These are phyloP conservation scores for Leptoclinus maculatus DNA, from an alignment of 2,797 vertebrate species.

Conservation along the genomic window DNA sequence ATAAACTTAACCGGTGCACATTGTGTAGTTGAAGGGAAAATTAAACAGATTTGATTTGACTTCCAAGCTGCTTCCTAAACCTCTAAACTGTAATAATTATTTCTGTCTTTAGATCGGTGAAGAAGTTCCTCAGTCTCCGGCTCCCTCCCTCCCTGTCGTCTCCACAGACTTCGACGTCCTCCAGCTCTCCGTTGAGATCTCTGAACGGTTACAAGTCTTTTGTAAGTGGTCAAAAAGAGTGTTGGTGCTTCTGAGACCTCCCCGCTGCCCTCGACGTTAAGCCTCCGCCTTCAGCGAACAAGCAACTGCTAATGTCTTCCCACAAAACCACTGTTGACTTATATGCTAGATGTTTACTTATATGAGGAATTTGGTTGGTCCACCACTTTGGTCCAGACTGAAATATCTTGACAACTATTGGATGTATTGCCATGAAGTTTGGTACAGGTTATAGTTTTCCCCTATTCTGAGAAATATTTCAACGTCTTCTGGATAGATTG, in stretches of 20 bases:
- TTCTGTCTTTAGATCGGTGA: constrained; percentile 34
- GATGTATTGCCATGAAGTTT: not conserved
- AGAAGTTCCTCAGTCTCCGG: not conserved
- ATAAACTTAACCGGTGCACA: no score
- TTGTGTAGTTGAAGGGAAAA: not conserved
- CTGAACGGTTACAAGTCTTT: constrained; percentile 58
- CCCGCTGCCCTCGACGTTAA: constrained; percentile 9
- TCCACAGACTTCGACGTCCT: constrained; percentile 60
- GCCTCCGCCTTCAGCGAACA: not conserved
- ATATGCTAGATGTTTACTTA: not conserved
- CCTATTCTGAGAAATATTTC: not conserved
- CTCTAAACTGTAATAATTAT: not conserved
- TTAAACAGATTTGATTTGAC: not conserved
- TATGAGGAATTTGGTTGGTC: not conserved
- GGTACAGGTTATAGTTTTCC: not conserved
- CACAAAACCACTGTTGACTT: constrained; percentile 43
- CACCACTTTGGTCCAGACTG: not conserved
- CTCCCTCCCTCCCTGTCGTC: constrained; percentile 45
- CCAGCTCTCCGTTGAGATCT: constrained; percentile 61
- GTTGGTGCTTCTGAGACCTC: constrained; percentile 7
- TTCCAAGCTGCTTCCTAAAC: not conserved
- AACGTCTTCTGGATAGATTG: not conserved
- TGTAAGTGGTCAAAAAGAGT: constrained; percentile 57
- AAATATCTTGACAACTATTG: not conserved
- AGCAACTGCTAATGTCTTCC: not conserved